Percentiles rank a stretch among this genome's conserved stretches.
These are phyloP conservation scores for Theonella swinhoei DNA, from an alignment of 37 sponge, comb jelly and placozoan species.

Conservation along the genomic window DNA sequence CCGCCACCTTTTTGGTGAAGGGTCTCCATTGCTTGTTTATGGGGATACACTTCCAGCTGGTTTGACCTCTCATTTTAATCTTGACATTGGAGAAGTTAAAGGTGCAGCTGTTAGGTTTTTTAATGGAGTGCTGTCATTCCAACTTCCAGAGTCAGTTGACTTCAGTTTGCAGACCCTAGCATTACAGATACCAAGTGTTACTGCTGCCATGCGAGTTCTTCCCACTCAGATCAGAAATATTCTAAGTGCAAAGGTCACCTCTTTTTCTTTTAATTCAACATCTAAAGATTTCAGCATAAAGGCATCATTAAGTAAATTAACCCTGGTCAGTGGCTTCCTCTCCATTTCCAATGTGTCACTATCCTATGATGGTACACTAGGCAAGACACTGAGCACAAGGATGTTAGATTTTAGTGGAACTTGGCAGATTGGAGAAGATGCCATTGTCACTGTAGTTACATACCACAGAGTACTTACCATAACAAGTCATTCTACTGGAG, in stretches of 20 bases:
- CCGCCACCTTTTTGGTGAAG: background rate
- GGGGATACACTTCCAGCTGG: background rate
- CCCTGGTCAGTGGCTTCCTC: background rate
- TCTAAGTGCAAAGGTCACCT: background rate
- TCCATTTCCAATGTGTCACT: background rate
- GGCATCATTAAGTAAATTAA: no score
- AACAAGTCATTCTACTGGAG: background rate
- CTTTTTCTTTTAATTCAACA: background rate
- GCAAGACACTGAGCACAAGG: background rate
- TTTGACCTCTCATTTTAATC: background rate
- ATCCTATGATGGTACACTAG: background rate
- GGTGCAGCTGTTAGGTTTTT: background rate
- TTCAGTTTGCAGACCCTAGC: background rate
- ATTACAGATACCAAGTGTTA: background rate
- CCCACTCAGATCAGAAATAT: background rate
- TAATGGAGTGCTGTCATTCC: background rate
- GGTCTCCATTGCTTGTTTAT: no score
- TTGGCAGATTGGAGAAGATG: background rate
- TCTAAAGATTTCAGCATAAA: background rate
- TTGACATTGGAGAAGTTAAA: background rate
- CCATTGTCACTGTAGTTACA: background rate
- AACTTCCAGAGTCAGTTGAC: background rate
- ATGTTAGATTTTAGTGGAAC: background rate
- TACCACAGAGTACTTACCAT: background rate
- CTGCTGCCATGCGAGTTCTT: background rate